Evolutionary conservation across 2,113 vertebrate species (phyloP), one percentile per base, ranked within the genome.

Genomic region (Ciconia stormi): DNA sequence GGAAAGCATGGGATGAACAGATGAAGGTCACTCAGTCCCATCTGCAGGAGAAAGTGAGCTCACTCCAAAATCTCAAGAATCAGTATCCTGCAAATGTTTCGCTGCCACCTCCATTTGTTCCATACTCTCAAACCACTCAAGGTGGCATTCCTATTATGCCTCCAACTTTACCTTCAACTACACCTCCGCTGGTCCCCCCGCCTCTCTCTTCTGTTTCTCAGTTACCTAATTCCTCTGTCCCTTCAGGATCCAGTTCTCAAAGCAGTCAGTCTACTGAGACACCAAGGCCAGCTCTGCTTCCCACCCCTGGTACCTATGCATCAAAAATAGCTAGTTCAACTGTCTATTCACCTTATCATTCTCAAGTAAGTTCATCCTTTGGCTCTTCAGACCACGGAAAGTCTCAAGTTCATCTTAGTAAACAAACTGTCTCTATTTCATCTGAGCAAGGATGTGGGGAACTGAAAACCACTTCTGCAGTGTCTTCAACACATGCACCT

Each of bases 1-100:
- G 99, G 99, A 99, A 99, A 72, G 99, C 99, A 49, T 99, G 99
- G 99, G 99, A 99, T 95, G 99, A 99, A 44, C 99, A 99, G 95
- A 99, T 99, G 99, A 99, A 99, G 94, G 98, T 99, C 76, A 99
- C 99, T 55, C 99, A 99, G 55, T 98, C 98, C 18, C 99, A 99
- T 91, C 97, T 99, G 69, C 99, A 99, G 82, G 99, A 99, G 92
- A 98, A 99, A 94, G 97, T 99, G 82, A 98, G 94, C 59, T 98
- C 99, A 11, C 97, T 99, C 59, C 98, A 98, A 95, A 98, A 98
- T 58, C 97, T 99, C 98, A 99, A 99, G 97, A 99, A 98, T 47
- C 99, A 99, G 40, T 99, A 98, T 85, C 97, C 98, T 91, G 98
- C 98, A 87, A 98, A 98, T 47, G 97, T 98, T 93, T 97, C 99